phyloP scores from a whole-genome alignment of 1,140 invertebrate species.

The Mylabris phalerata region DNA sequence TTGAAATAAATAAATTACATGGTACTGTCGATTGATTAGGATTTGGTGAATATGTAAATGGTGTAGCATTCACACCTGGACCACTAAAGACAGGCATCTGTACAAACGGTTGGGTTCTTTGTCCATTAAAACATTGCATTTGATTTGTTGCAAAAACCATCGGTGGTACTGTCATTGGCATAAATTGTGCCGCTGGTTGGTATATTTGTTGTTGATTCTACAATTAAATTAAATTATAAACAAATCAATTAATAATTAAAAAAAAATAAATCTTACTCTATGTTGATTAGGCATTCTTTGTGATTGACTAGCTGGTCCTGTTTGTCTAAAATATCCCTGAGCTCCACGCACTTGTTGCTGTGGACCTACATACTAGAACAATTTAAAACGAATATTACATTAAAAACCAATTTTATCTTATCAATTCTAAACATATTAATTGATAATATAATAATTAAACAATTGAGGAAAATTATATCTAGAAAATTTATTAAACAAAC shows the following conservation, averaged over 20 bases:
- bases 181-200: constrained; percentile 10
- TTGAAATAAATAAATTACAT: constrained; percentile 4
- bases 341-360: constrained; percentile 18
- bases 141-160: constrained; percentile 8
- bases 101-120: constrained; percentile 13
- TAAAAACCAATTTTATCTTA: neutral
- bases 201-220: constrained; percentile 21
- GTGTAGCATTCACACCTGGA: neutral
- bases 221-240: neutral
- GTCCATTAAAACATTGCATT: constrained; percentile 13
- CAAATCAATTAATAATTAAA: no score
- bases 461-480: neutral
- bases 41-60: constrained; percentile 9
- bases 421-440: neutral
- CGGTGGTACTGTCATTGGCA: constrained; percentile 9
- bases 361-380: constrained; percentile 21
- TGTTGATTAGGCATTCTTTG: constrained; percentile 35
- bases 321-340: constrained; percentile 18
- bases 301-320: constrained; percentile 30
- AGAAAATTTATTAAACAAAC: neutral
- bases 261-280: constrained; percentile 20
- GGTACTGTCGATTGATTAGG: constrained; percentile 9
- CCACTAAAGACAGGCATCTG: constrained; percentile 2
- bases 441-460: neutral
- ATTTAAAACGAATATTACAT: neutral